Base-by-base conservation (phyloP, 2,797 vertebrate genomes). In the Aeoliscus strigatus region DNA sequence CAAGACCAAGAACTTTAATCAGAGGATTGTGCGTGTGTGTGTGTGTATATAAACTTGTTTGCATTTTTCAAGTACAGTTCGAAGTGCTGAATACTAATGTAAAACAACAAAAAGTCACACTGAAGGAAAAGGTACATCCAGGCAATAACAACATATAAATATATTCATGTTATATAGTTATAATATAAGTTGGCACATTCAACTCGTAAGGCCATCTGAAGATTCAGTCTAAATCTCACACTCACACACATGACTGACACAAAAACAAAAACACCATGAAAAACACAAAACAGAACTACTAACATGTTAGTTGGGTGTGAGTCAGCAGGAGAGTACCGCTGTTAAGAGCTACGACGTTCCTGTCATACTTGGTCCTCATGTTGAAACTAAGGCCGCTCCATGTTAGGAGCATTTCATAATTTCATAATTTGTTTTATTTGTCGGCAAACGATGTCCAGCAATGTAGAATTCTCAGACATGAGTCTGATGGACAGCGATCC, bases 111-210 rank as follows among this genome's bases (percentile, higher is more conserved):
- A 59, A 49, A 51, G 24, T 35, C 6, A 37, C 23, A 39, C 21
- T 18, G 13, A 17, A 47, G 6, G 32, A 50, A n/a, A 44, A 57
- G 18, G 21, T 16, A 41, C 42, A 39, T 49, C 23, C 26, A 30
- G 9, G 2, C 44, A 42, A 42, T 18, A 39, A 34, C 51, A 42
- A 10, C 51, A 4, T 12, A 47, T 44, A 55, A 16, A 42, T 25
- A 51, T 13, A 58, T 37, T 27, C 16, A 28, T 35, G 7, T 27
- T 12, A 33, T 28, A 15, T 6, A 1, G 47, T 35, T 41, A 51
- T 17, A 69, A 42, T 2, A 58, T 51, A 59, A 72, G 48, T 44
- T 55, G 39, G 35, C 39, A 70, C 25, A 50, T 39, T 12, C 12
- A 26, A 18, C 52, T 36, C 11, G 12, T 29, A 14, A 37, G 5